A percentile compares a stretch with the other conserved stretches of the same genome.
Conservation (phyloP, 2,797 vertebrate genomes). For the Danio tinwini region DNA sequence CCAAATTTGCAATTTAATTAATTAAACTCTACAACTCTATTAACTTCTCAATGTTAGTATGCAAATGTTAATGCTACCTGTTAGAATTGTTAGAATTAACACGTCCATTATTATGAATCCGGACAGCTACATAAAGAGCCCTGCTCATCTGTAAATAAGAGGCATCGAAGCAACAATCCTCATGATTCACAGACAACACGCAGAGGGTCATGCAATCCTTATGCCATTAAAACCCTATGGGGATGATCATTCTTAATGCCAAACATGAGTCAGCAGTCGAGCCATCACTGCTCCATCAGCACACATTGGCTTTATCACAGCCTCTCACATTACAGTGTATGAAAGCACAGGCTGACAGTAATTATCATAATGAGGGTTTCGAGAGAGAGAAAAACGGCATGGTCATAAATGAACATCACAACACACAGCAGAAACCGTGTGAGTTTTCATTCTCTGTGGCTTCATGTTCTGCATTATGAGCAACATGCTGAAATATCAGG, state of each 20-base stretch:
- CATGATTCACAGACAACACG: slow-evolving; percentile 9
- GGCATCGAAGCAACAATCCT: slow-evolving; percentile 26
- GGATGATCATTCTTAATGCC: slow-evolving; percentile 41
- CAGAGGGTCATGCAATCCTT: slow-evolving; percentile 13
- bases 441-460: neutral
- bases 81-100: neutral
- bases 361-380: slow-evolving; percentile 24
- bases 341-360: slow-evolving; percentile 33
- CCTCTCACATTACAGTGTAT: slow-evolving; percentile 17
- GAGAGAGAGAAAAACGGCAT: neutral
- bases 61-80: slow-evolving; percentile 7
- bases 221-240: slow-evolving; percentile 30
- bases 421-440: neutral
- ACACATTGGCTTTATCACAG: slow-evolving; percentile 29
- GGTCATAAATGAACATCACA: slow-evolving; percentile 3
- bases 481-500: neutral
- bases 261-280: slow-evolving; percentile 43
- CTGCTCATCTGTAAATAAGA: slow-evolving; percentile 24
- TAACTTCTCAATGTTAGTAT: too few species aligned
- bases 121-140: slow-evolving; percentile 33
- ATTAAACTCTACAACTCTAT: too few species aligned
- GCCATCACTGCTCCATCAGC: slow-evolving; percentile 39
- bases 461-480: neutral
- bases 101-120: slow-evolving; percentile 2
- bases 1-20: too few species aligned